These are phyloP conservation scores for Eptesicus fuscus DNA, from an alignment of 2,113 vertebrate species.

Conservation along the genomic window DNA sequence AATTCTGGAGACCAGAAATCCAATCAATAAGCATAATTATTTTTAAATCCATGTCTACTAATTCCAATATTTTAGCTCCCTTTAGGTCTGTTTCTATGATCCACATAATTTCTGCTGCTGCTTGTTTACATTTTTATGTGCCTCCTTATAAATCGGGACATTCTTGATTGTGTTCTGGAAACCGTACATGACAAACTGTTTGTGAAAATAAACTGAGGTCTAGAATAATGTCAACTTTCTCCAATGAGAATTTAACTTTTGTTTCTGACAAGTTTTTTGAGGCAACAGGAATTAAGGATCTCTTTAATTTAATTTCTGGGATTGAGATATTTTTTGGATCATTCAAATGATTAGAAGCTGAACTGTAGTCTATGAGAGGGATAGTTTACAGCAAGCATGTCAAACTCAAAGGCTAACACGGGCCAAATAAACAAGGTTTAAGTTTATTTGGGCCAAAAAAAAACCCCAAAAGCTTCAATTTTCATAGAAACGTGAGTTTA, in stretches of 20 bases:
- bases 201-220: neutral
- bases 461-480: too few species aligned
- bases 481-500: too few species aligned
- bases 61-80: neutral
- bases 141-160: neutral
- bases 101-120: neutral
- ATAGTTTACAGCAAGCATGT: too few species aligned
- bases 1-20: neutral
- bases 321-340: neutral
- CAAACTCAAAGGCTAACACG: too few species aligned
- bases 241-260: neutral
- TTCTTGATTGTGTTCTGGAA: neutral
- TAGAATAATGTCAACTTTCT: neutral
- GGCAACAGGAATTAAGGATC: neutral
- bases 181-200: neutral
- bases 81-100: neutral
- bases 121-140: neutral
- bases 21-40: neutral
- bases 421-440: too few species aligned
- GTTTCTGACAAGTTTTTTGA: neutral
- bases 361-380: neutral
- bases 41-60: neutral
- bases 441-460: too few species aligned
- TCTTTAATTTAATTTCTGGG: neutral
- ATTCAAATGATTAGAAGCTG: neutral